Conservation (phyloP, 2,113 vertebrate genomes). For the Podarcis cretensis region DNA sequence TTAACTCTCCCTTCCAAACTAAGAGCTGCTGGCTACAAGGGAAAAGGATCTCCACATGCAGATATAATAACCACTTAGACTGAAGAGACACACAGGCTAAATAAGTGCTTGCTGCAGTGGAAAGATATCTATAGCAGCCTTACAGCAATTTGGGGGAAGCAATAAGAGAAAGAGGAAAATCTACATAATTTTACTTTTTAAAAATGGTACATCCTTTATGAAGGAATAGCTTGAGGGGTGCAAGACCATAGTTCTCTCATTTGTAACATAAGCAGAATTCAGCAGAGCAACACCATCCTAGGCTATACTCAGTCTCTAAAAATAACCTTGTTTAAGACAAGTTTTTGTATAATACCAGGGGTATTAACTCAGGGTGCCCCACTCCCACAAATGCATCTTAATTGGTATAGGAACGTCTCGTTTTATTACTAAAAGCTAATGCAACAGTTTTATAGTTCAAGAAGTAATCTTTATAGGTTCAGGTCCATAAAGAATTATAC, state of each 20-base stretch:
- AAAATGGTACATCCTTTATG: not conserved
- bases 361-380: not conserved
- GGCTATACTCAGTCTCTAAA: not conserved
- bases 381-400: not conserved
- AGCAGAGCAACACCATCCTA: not conserved
- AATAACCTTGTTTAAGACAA: not conserved
- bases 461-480: not conserved
- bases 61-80: not conserved
- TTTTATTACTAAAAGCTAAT: not conserved
- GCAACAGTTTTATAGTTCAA: not conserved
- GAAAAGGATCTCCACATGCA: not conserved
- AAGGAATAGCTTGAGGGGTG: not conserved
- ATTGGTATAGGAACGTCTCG: not conserved
- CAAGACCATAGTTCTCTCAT: not conserved
- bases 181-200: not conserved
- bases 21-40: not conserved
- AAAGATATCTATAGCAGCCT: not conserved
- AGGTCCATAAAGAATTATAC: not conserved
- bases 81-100: not conserved
- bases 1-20: not conserved
- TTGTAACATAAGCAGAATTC: not conserved
- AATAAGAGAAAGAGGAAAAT: not conserved
- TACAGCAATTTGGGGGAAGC: not conserved
- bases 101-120: not conserved
- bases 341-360: not conserved